phyloP scores from a whole-genome alignment of 1,140 invertebrate species.

The Drosophila orena region DNA sequence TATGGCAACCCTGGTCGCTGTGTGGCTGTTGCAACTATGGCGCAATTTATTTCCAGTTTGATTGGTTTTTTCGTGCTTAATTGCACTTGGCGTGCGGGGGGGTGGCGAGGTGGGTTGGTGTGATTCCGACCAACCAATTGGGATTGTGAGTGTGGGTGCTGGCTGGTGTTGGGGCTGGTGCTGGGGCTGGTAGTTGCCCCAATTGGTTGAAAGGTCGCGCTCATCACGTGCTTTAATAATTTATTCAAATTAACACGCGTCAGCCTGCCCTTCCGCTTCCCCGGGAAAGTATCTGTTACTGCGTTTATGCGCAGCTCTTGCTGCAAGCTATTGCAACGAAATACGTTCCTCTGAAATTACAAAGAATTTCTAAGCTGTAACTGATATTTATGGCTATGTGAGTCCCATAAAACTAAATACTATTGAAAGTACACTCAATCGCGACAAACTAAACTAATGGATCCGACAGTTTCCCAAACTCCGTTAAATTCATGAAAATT shows the following conservation, averaged over 20 bases:
- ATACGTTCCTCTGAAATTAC: background rate
- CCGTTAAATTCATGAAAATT: too few species aligned
- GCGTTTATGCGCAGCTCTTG: slow-evolving; percentile 11
- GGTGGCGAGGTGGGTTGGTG: background rate
- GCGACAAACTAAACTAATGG: background rate
- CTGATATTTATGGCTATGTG: too few species aligned
- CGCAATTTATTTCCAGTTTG: slow-evolving; percentile 76
- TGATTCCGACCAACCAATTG: slow-evolving; percentile 22
- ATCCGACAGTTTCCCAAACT: background rate
- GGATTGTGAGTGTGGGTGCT: background rate
- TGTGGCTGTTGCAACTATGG: slow-evolving; percentile 50
- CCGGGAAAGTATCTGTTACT: slow-evolving; percentile 1
- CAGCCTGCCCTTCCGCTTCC: slow-evolving; percentile 36
- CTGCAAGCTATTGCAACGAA: background rate
- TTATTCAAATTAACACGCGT: slow-evolving; percentile 83
- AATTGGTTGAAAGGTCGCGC: slow-evolving; percentile 71
- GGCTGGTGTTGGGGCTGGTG: background rate
- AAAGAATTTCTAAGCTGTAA: background rate
- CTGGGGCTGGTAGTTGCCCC: background rate
- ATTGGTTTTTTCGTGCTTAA: slow-evolving; percentile 73
- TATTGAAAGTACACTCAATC: too few species aligned
- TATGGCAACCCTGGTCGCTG: slow-evolving; percentile 46
- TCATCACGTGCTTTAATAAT: slow-evolving; percentile 81
- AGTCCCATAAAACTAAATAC: too few species aligned
- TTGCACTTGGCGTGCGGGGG: slow-evolving; percentile 53